Evolutionary conservation across 2,113 vertebrate genomes (phyloP), one percentile per base, ranked within the genome.

Genomic region (Seriola rivoliana): DNA sequence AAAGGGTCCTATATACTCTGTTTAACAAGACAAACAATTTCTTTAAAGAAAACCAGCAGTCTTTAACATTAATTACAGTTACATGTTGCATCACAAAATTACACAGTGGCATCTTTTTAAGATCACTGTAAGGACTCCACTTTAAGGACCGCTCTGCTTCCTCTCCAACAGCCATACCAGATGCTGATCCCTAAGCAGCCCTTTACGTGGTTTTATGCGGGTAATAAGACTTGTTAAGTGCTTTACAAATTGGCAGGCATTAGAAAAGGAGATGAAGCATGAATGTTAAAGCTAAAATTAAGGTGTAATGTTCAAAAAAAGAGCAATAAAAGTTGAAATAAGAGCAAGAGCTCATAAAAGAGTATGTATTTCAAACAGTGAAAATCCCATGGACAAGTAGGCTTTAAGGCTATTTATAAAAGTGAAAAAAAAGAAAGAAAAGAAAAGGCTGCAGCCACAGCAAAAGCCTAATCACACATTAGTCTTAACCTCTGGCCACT

Each of bases 211-310:
- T 40, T 75, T 67, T 62, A 66, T 78, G 11, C 58, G 25, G 0
- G 21, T 69, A 38, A 64, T 44, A 54, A 63, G 25, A 78, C 73
- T 57, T 60, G 12, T 54, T 55, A 66, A 76, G 59, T 66, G 34
- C 60, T 21, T 78, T 63, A 68, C 11, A 85, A 75, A 75, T 38
- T 60, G 19, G 44, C 14, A 59, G 14, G 44, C 7, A 59, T 52
- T 42, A 62, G 29, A 55, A 55, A 60, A 66, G 21, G 21, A 46
- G n/a, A 75, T 29, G 5, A 5, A 21, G 12, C 44, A 48, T 71
- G 25, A 40, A 60, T 8, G 54, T 54, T 40, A 70, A 58, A 42
- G 42, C 13, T 50, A 34, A 65, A 84, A 69, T 71, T 34, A 58
- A 63, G 57, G 46, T 57, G 9, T n/a, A 25, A 25, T 23, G 36